Evolutionary conservation across 2,888 invertebrate genomes (phyloP).

Genomic region (Sminthurinus aureus): DNA sequence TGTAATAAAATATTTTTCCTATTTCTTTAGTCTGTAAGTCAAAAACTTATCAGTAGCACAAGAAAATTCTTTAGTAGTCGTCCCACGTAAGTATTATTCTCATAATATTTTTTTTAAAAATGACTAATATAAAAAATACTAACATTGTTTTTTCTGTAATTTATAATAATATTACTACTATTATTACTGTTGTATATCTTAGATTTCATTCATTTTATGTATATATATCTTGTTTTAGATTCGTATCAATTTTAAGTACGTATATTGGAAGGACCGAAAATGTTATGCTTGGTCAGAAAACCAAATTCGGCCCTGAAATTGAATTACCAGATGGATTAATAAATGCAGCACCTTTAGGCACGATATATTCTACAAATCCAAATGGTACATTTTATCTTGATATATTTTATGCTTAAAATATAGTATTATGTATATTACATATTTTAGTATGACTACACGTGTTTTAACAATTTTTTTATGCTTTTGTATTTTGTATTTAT

Average conservation of each 20-base stretch:
- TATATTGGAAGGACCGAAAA: constrained; percentile 57
- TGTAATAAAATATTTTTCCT: constrained; percentile 25
- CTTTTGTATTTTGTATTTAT: no score
- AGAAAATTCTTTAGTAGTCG: constrained; percentile 57
- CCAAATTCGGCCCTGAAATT: constrained; percentile 62
- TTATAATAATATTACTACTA: neutral
- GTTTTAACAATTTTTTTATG: no score
- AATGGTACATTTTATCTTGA: no score
- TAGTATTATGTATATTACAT: no score
- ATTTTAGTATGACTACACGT: no score
- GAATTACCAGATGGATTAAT: constrained; percentile 80
- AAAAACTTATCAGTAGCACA: constrained; percentile 56
- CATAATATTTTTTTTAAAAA: neutral
- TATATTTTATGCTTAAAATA: no score
- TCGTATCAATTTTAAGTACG: constrained; percentile 57
- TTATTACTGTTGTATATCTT: neutral
- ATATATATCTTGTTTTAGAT: constrained; percentile 2
- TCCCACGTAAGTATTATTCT: constrained; percentile 42
- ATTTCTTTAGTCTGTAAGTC: constrained; percentile 56
- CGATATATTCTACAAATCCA: constrained; percentile 76
- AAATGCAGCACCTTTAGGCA: constrained; percentile 87
- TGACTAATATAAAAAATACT: neutral
- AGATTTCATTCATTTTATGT: neutral
- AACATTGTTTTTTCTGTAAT: neutral
- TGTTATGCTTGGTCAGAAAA: constrained; percentile 56